Evolutionary conservation across 2,888 invertebrate genomes (phyloP), one percentile per base, ranked within the genome.

Genomic region (Mantis religiosa): DNA sequence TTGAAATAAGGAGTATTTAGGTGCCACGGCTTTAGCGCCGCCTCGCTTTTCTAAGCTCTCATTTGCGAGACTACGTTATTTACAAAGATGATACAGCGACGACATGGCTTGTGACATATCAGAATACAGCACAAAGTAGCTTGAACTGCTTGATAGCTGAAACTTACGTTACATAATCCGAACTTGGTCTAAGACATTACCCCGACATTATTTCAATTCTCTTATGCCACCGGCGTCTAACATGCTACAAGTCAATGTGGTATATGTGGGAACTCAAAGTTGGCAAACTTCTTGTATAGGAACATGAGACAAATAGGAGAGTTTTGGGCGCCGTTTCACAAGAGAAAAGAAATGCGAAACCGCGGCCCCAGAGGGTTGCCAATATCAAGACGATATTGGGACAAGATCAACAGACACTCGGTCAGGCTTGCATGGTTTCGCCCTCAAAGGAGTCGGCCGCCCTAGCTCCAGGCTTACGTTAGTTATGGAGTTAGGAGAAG

Each of bases 371-470:
- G 87, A 41, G 87, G 28, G 28, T 28, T 41, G 8, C 34, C 81
- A 84, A 88, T 88, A 88, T 88, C 82, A 88, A 88, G 88, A 84
- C 84, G 28, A 88, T 88, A 88, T 88, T 88, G 88, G 71, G 82
- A 84, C 88, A 88, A 88, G 88, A 88, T 88, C 83, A 88, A 88
- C 88, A 88, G 27, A 28, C 83, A 84, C 30, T 41, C 71, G 84
- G 83, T 54, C 87, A 82, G 54, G 54, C 54, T 71, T 71, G 54
- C 54, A 71, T 71, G 54, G 54, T 30, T 30, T 28, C 83, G 83
- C 30, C 83, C 54, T 71, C 54, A 71, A 71, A 71, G 54, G 54
- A 71, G 54, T 15, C 54, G 54, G 54, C 54, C 54, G 54, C 54
- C 54, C 54, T 71, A 15, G 54, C 54, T 71, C 54, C 54, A 6